These are phyloP conservation scores for Xiphophorus couchianus DNA, from an alignment of 2,113 vertebrate genomes.

Conservation along the genomic window DNA sequence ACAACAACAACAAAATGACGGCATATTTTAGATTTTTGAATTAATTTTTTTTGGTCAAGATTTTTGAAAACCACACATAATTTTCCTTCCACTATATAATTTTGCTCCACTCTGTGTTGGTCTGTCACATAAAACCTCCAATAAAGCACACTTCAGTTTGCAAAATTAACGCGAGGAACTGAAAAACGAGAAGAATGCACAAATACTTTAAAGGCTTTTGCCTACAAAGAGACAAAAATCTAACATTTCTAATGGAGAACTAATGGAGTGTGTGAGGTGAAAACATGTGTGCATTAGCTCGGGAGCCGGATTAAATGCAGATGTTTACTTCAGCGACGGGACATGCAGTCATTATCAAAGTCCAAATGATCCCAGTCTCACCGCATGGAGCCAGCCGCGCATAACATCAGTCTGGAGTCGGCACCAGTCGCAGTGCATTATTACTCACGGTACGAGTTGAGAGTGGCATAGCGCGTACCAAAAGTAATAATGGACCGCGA, in stretches of 20 bases:
- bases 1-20: background rate
- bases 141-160: background rate
- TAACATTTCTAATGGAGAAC: slow-evolving; percentile 33
- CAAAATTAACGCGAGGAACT: background rate
- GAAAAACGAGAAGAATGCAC: slow-evolving; percentile 46
- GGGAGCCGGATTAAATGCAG: slow-evolving; percentile 51
- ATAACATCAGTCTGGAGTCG: slow-evolving; percentile 59
- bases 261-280: slow-evolving; percentile 38
- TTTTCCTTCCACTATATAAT: background rate
- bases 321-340: slow-evolving; percentile 43
- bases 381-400: slow-evolving; percentile 18
- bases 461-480: slow-evolving; percentile 99
- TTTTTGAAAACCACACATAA: background rate
- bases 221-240: slow-evolving; percentile 30
- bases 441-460: slow-evolving; percentile 99
- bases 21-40: background rate
- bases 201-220: slow-evolving; percentile 19
- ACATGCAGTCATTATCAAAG: slow-evolving; percentile 37
- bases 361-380: slow-evolving; percentile 29
- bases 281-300: slow-evolving; percentile 47
- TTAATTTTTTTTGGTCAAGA: background rate
- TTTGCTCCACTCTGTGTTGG: background rate
- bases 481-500: slow-evolving; percentile 98
- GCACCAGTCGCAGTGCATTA: slow-evolving; percentile 94
- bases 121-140: background rate